A percentile compares a stretch with the other conserved stretches of the same genome.
Evolutionary conservation across 35 echinoderm and acorn worm species (phyloP).

Genomic region (Apostichopus parvimensis): DNA sequence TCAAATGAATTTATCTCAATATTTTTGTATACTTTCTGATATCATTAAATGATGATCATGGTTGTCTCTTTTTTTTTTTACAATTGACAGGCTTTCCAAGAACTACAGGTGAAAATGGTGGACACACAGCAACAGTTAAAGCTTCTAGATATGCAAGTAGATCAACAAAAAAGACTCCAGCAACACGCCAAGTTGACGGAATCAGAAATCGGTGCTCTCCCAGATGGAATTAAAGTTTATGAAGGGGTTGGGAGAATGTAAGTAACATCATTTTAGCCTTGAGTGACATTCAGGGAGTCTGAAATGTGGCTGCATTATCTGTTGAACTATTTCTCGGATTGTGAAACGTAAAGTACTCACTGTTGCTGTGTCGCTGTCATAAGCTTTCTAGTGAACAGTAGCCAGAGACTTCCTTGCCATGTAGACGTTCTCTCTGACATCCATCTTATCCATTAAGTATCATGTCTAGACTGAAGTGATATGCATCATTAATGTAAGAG

Average conservation of each 20-base stretch:
- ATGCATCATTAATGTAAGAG: too few relatives aligned
- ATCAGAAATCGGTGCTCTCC: constrained; percentile 66
- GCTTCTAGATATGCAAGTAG: constrained; percentile 83
- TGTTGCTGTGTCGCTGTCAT: too few relatives aligned
- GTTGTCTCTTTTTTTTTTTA: not conserved
- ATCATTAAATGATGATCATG: too few relatives aligned
- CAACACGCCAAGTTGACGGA: constrained; percentile 86
- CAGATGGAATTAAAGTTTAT: constrained; percentile 74
- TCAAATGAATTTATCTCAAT: not conserved
- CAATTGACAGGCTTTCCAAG: constrained; percentile 84
- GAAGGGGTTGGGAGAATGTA: constrained; percentile 99
- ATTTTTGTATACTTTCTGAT: not conserved
- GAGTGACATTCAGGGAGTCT: too few relatives aligned
- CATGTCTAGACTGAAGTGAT: too few relatives aligned
- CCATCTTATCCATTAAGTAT: too few relatives aligned
- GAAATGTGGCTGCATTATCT: too few relatives aligned
- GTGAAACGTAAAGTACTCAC: too few relatives aligned
- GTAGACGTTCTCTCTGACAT: too few relatives aligned
- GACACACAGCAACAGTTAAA: constrained; percentile 92
- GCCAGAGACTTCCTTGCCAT: too few relatives aligned
- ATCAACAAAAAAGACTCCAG: constrained; percentile 75
- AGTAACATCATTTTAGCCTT: constrained; percentile 8
- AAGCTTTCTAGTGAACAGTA: too few relatives aligned
- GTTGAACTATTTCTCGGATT: too few relatives aligned
- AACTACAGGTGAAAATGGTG: constrained; percentile 92